A percentile compares a stretch with the other conserved stretches of the same genome.
Evolutionary conservation across 2,888 invertebrate species (phyloP).

Genomic region (Eubasilissa splendida): DNA sequence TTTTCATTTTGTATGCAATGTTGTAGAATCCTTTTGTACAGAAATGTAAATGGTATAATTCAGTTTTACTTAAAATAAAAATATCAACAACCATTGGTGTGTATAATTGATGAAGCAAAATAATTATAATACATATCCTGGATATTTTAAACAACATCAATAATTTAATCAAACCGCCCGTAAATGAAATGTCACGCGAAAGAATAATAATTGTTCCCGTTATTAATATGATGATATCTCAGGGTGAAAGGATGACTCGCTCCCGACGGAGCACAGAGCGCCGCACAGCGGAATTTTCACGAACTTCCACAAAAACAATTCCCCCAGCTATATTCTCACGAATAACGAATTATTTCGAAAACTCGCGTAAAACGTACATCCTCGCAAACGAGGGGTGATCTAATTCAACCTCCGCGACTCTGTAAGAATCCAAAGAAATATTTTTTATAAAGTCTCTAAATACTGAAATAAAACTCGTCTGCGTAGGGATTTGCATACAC

Average conservation of each 20-base stretch:
- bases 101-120: too few relatives aligned
- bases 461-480: neutral
- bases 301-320: neutral
- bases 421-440: neutral
- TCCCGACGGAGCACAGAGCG: conserved; percentile 29
- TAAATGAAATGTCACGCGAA: neutral
- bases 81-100: too few relatives aligned
- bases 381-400: neutral
- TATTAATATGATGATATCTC: neutral
- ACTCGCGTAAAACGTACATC: neutral
- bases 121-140: too few relatives aligned
- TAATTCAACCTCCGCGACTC: neutral
- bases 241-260: neutral
- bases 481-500: conserved; percentile 4
- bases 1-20: too few relatives aligned
- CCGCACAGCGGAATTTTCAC: conserved; percentile 35
- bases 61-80: too few relatives aligned
- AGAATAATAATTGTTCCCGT: neutral
- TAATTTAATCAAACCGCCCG: too few relatives aligned
- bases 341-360: neutral
- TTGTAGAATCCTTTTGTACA: too few relatives aligned
- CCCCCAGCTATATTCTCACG: neutral
- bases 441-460: neutral
- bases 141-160: too few relatives aligned
- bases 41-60: too few relatives aligned